phyloP scores from a whole-genome alignment of 2,797 vertebrate genomes.

The Valencia hispanica region DNA sequence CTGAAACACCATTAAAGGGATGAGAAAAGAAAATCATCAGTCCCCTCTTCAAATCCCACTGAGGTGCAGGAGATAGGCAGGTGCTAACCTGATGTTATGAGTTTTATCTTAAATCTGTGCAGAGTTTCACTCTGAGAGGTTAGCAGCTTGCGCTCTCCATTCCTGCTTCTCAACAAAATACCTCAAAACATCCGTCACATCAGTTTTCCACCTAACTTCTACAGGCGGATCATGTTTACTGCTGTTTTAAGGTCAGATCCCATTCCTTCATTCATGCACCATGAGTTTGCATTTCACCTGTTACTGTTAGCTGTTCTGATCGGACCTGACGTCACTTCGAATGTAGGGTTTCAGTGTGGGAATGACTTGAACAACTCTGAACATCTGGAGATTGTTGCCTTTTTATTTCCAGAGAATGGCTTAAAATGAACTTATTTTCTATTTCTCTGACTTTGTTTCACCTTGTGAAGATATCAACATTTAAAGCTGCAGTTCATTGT shows the following conservation, averaged over 20 bases:
- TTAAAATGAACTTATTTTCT: not conserved
- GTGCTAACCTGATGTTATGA: not conserved
- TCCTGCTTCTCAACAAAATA: constrained; percentile 22
- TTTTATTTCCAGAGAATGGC: not conserved
- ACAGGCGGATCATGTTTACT: constrained; percentile 11
- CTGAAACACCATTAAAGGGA: not conserved
- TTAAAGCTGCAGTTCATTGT: not conserved
- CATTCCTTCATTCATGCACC: constrained; percentile 8
- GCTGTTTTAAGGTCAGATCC: constrained; percentile 4
- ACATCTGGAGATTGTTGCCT: not conserved
- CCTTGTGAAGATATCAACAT: not conserved
- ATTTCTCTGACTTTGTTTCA: not conserved
- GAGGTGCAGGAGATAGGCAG: not conserved
- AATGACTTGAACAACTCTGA: not conserved
- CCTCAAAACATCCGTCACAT: constrained; percentile 19
- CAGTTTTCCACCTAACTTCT: not conserved
- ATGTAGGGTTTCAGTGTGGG: not conserved
- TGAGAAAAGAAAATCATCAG: not conserved
- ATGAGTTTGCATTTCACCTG: not conserved
- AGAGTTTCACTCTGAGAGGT: not conserved
- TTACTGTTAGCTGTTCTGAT: not conserved
- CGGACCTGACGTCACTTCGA: not conserved
- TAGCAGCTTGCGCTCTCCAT: constrained; percentile 8
- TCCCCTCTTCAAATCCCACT: not conserved
- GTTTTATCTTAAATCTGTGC: not conserved